Conservation (phyloP, 1,140 invertebrate species). For the Drosophila auraria region DNA sequence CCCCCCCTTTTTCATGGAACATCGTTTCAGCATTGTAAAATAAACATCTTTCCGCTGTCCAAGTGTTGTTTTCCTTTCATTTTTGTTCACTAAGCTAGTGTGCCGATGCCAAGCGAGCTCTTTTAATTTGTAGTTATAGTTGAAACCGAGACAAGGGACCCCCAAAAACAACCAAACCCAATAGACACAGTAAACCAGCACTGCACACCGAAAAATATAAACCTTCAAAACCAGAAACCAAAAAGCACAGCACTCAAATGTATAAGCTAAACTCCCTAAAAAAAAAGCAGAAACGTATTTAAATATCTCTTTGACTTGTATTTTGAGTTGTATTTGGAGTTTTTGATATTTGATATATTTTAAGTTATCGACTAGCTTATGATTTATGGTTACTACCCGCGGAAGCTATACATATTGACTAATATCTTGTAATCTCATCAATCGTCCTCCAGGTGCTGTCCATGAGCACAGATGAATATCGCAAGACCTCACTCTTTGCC, state of each 20-base stretch:
- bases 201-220: slow-evolving; percentile 45
- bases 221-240: slow-evolving; percentile 18
- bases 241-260: slow-evolving; percentile 16
- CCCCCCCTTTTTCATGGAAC: slow-evolving; percentile 8
- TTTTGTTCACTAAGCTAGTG: slow-evolving; percentile 44
- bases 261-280: slow-evolving; percentile 10
- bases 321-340: slow-evolving; percentile 47
- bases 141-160: slow-evolving; percentile 10
- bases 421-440: slow-evolving; percentile 14
- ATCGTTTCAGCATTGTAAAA: slow-evolving; percentile 43
- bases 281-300: slow-evolving; percentile 18
- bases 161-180: slow-evolving; percentile 2
- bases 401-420: background rate
- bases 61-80: slow-evolving; percentile 35
- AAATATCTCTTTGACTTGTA: slow-evolving; percentile 37
- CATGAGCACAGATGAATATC: slow-evolving; percentile 94
- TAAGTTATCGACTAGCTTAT: slow-evolving; percentile 18
- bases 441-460: slow-evolving; percentile 90
- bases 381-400: slow-evolving; percentile 12
- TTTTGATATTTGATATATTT: slow-evolving; percentile 27
- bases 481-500: slow-evolving; percentile 91
- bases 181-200: slow-evolving; percentile 28
- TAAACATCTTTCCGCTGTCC: slow-evolving; percentile 32
- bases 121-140: slow-evolving; percentile 51
- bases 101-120: slow-evolving; percentile 49